These are phyloP conservation scores for Delphinus delphis DNA, from an alignment of 2,113 vertebrate genomes.

Conservation along the genomic window DNA sequence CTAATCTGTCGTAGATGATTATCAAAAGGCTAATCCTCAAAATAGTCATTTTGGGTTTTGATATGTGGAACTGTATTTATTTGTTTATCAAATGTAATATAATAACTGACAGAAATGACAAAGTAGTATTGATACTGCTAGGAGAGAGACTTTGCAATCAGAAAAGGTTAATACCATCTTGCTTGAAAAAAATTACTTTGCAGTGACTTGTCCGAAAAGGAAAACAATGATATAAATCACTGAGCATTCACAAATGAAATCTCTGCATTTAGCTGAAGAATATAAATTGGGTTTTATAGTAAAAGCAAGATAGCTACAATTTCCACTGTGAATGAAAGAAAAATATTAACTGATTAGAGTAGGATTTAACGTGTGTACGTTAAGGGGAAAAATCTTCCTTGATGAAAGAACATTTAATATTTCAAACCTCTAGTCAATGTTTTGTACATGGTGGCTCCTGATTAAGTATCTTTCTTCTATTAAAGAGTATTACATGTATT, in stretches of 20 bases:
- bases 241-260: conserved; percentile 52
- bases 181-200: background rate
- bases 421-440: conserved; percentile 54
- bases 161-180: conserved; percentile 1
- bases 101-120: background rate
- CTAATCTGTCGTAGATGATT: conserved; percentile 17
- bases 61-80: background rate
- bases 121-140: background rate
- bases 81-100: conserved; percentile 63
- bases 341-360: conserved; percentile 38
- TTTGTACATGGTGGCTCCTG: conserved; percentile 9
- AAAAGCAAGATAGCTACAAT: background rate
- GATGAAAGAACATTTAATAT: background rate
- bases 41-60: background rate
- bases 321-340: background rate
- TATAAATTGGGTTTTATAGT: background rate
- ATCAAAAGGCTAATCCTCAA: conserved; percentile 41
- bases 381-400: background rate
- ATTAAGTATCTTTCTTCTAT: background rate
- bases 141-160: background rate
- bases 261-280: conserved; percentile 12
- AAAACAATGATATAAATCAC: conserved; percentile 23
- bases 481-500: background rate
- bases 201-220: background rate
- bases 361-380: conserved; percentile 18